Evolutionary conservation across 2,113 vertebrate genomes (phyloP).

Genomic region (Myiozetetes cayanensis): DNA sequence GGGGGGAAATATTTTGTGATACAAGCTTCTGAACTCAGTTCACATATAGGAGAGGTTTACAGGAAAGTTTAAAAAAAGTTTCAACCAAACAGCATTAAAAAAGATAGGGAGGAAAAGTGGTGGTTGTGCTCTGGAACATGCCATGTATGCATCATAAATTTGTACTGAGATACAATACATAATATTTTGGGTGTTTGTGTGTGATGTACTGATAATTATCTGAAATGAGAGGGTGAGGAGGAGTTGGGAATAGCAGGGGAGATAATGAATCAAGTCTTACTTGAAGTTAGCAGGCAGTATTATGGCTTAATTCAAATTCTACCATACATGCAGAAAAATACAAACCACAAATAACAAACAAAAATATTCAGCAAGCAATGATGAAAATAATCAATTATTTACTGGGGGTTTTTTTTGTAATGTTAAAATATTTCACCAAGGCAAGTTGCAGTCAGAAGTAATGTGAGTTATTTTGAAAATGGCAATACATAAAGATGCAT

Average conservation of each 20-base stretch:
- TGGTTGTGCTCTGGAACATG: neutral
- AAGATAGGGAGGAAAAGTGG: neutral
- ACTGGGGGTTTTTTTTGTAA: slow-evolving; percentile 76
- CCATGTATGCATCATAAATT: neutral
- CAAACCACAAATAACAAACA: slow-evolving; percentile 64
- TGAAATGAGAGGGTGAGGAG: neutral
- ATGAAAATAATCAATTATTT: slow-evolving; percentile 79
- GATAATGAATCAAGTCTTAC: slow-evolving; percentile 7
- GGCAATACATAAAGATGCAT: slow-evolving; percentile 84
- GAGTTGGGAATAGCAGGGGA: neutral
- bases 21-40: neutral
- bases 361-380: slow-evolving; percentile 77
- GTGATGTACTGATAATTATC: neutral
- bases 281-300: slow-evolving; percentile 56
- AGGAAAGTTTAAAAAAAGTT: neutral
- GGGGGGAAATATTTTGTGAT: neutral
- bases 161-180: neutral
- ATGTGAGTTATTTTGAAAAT: slow-evolving; percentile 79
- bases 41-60: neutral
- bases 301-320: slow-evolving; percentile 57
- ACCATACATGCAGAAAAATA: slow-evolving; percentile 68
- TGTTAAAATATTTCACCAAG: slow-evolving; percentile 80
- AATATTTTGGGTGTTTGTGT: neutral
- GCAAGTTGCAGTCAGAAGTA: slow-evolving; percentile 78
- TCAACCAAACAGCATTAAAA: neutral